Percentiles rank a stretch among this genome's conserved stretches.
Evolutionary conservation across 2,113 vertebrate species (phyloP).

Genomic region (Heteronetta atricapilla): DNA sequence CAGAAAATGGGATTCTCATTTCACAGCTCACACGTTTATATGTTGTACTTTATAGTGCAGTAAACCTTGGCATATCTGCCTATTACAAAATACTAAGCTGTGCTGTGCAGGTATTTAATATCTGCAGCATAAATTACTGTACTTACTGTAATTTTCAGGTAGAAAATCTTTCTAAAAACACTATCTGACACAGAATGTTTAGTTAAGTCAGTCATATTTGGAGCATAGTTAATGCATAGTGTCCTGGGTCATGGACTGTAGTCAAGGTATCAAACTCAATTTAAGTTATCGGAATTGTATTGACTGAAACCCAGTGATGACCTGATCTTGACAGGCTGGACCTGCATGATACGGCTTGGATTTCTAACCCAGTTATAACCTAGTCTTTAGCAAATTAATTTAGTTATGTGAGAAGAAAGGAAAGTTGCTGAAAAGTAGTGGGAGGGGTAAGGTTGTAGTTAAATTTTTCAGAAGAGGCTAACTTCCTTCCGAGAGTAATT

Average conservation of each 20-base stretch:
- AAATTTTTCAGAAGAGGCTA: slow-evolving; percentile 76
- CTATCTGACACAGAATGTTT: slow-evolving; percentile 68
- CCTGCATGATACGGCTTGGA: slow-evolving; percentile 81
- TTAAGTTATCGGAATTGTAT: slow-evolving; percentile 73
- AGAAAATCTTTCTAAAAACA: slow-evolving; percentile 64
- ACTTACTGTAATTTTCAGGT: slow-evolving; percentile 75
- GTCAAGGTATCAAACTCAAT: slow-evolving; percentile 65
- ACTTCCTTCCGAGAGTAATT: slow-evolving; percentile 72
- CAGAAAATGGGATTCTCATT: slow-evolving; percentile 57
- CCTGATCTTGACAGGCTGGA: slow-evolving; percentile 84
- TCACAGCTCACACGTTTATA: slow-evolving; percentile 70
- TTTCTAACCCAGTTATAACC: slow-evolving; percentile 76
- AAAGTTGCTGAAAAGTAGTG: slow-evolving; percentile 75
- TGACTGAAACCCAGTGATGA: slow-evolving; percentile 78
- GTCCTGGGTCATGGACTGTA: slow-evolving; percentile 68
- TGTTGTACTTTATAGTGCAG: slow-evolving; percentile 61
- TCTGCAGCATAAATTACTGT: slow-evolving; percentile 74
- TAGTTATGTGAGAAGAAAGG: slow-evolving; percentile 70
- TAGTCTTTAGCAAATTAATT: slow-evolving; percentile 75
- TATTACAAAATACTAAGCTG: slow-evolving; percentile 61
- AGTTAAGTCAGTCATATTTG: slow-evolving; percentile 74
- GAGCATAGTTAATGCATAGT: slow-evolving; percentile 69
- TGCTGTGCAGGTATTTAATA: slow-evolving; percentile 68
- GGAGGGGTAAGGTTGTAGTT: slow-evolving; percentile 69
- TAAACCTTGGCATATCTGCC: slow-evolving; percentile 71